Percentiles rank a stretch among this genome's conserved stretches.
Conservation (phyloP, 2,888 invertebrate species). For the Synergus gifuensis region DNA sequence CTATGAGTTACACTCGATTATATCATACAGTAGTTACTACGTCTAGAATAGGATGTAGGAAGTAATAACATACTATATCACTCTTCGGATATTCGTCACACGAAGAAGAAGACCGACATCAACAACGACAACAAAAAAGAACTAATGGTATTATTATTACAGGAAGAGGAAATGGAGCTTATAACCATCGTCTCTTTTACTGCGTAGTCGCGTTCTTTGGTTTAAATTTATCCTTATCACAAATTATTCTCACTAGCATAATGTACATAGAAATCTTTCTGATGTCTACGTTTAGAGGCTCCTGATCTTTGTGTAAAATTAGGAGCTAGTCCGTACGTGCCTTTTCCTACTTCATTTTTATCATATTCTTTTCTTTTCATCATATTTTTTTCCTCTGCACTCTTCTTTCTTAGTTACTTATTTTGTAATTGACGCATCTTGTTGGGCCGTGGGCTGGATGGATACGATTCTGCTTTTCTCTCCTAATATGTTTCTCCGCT, state of each 20-base stretch:
- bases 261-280: constrained; percentile 38
- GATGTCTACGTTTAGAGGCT: constrained; percentile 26
- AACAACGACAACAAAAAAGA: constrained; percentile 39
- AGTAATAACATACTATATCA: constrained; percentile 37
- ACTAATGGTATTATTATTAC: constrained; percentile 34
- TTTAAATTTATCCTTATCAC: constrained; percentile 70
- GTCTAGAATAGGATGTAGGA: constrained; percentile 1
- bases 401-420: constrained; percentile 24
- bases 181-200: constrained; percentile 57
- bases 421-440: constrained; percentile 55
- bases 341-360: not conserved
- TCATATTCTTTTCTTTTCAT: constrained; percentile 7
- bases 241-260: constrained; percentile 67
- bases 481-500: not conserved
- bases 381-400: not conserved
- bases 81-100: constrained; percentile 25
- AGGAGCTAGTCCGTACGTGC: not conserved
- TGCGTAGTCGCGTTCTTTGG: constrained; percentile 69
- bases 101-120: constrained; percentile 41
- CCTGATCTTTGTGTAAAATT: constrained; percentile 13
- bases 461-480: constrained; percentile 31
- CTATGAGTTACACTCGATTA: constrained; percentile 36
- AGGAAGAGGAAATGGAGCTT: constrained; percentile 41
- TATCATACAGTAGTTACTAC: not conserved
- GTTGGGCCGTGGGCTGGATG: constrained; percentile 47